phyloP scores from a whole-genome alignment of 1,140 invertebrate genomes.

The Sitobion miscanthi region DNA sequence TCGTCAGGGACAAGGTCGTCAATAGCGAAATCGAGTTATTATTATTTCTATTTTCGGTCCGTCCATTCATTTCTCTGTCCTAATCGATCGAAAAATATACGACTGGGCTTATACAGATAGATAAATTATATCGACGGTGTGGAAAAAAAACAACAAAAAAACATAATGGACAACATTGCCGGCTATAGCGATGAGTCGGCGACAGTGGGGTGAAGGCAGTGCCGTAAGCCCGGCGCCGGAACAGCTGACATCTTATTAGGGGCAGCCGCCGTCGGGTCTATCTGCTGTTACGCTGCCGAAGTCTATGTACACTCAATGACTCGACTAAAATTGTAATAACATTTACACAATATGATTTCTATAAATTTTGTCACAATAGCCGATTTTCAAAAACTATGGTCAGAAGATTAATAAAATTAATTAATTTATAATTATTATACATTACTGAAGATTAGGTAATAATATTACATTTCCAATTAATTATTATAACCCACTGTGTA shows the following conservation, averaged over 20 bases:
- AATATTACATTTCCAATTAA: too few species aligned
- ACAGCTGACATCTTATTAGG: constrained; percentile 25
- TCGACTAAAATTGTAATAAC: background rate
- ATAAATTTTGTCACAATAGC: background rate
- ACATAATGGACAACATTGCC: constrained; percentile 17
- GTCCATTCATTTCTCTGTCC: background rate
- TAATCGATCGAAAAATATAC: background rate
- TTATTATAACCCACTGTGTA: too few species aligned
- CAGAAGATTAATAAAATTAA: background rate
- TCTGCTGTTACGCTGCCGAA: background rate
- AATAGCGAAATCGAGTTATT: background rate
- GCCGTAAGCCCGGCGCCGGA: background rate
- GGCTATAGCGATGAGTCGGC: background rate
- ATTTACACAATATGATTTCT: background rate
- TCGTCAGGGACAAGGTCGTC: background rate
- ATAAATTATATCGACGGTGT: background rate
- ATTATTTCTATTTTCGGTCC: background rate
- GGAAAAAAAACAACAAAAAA: background rate
- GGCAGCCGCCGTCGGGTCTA: constrained; percentile 14
- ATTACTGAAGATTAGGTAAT: too few species aligned
- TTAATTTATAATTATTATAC: background rate
- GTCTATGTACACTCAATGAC: background rate
- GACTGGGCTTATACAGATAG: background rate
- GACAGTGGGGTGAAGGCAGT: background rate
- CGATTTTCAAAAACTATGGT: background rate